Conservation (phyloP, 64 coral and sea anemone genomes). For the Montipora capricornis region DNA sequence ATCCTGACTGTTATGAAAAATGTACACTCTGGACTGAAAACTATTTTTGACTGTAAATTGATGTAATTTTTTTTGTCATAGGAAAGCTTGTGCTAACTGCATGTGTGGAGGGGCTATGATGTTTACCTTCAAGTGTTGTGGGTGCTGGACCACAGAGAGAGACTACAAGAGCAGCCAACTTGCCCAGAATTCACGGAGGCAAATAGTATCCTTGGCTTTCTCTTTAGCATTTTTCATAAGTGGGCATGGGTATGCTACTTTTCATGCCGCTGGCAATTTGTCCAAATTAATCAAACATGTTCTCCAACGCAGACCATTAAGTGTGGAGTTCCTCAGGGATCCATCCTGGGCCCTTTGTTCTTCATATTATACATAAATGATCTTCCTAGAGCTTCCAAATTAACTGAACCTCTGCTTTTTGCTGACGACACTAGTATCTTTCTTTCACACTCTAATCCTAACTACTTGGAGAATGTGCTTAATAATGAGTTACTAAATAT, state of each 20-base stretch:
- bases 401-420: too few species aligned
- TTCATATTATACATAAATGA: too few species aligned
- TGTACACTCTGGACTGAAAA: constrained; percentile 15
- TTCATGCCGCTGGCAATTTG: too few species aligned
- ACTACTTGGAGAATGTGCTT: neutral
- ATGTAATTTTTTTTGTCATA: neutral
- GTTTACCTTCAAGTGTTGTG: neutral
- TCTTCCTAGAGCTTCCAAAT: too few species aligned
- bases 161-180: constrained; percentile 53
- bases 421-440: too few species aligned
- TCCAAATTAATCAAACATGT: too few species aligned
- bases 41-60: neutral
- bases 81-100: neutral
- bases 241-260: constrained; percentile 43
- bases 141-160: constrained; percentile 29
- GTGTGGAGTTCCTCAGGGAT: too few species aligned
- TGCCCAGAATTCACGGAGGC: constrained; percentile 16
- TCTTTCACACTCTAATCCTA: too few species aligned
- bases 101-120: neutral
- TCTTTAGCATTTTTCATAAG: constrained; percentile 54
- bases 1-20: too few species aligned
- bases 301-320: too few species aligned
- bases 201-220: constrained; percentile 62
- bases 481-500: too few species aligned
- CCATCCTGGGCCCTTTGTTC: too few species aligned